A percentile compares a stretch with the other conserved stretches of the same genome.
phyloP scores from a whole-genome alignment of 2,113 vertebrate genomes.

The Hoplias malabaricus region DNA sequence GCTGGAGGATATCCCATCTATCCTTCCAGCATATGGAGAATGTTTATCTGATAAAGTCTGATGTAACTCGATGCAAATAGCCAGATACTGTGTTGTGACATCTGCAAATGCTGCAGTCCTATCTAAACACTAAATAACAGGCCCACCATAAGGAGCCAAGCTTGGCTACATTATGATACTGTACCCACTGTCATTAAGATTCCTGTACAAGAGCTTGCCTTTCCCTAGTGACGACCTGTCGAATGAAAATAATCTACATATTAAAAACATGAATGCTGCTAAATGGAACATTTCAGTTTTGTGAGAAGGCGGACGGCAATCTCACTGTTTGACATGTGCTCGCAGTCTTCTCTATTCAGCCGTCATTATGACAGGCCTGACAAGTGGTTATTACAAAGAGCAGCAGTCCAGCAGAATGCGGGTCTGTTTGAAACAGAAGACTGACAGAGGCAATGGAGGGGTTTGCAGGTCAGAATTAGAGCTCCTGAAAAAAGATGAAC shows the following conservation, averaged over 20 bases:
- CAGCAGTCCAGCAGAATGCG: not conserved
- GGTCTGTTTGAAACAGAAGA: not conserved
- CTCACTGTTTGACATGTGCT: not conserved
- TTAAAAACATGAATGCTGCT: not conserved
- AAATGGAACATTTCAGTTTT: not conserved
- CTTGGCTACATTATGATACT: not conserved
- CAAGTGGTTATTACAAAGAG: slow-evolving; percentile 12
- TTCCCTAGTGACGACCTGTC: not conserved
- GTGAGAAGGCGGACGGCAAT: not conserved
- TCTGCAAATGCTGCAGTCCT: not conserved
- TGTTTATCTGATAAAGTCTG: not conserved
- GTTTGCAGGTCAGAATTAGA: not conserved
- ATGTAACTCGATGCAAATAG: not conserved
- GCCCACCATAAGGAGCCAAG: too few species aligned
- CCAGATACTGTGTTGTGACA: not conserved
- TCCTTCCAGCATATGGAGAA: not conserved
- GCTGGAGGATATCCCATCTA: not conserved
- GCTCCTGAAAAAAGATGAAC: not conserved
- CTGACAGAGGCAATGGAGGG: slow-evolving; percentile 24
- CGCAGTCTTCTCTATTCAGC: slow-evolving; percentile 14
- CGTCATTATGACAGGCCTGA: slow-evolving; percentile 16
- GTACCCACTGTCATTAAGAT: not conserved
- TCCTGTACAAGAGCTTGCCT: too few species aligned
- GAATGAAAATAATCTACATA: not conserved
- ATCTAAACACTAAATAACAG: not conserved